Base-by-base conservation (phyloP, 2,888 invertebrate genomes). In the Ochropacha duplaris region DNA sequence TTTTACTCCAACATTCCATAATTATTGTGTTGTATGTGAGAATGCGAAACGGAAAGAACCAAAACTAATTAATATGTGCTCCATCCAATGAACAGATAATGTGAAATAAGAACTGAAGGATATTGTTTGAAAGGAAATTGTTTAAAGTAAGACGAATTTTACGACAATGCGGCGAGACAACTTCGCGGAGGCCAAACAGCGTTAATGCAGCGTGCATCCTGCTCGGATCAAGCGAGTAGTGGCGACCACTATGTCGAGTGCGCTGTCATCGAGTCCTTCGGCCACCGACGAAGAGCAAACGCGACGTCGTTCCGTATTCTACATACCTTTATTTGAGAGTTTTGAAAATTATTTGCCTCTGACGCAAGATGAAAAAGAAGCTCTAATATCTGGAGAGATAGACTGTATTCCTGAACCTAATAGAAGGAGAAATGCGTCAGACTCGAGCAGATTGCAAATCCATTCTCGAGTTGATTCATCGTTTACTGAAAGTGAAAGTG, bases 281-380 rank as follows among this genome's bases (percentile, higher is more conserved):
- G 75, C 77, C 84, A 77, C 75, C 78, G 86, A 81, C 77, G 93
- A 94, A 74, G 94, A 94, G 56, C 87, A 92, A 66, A 80, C 92
- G 64, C 92, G 95, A 54, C 93, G 96, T 61, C 94, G 96, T 64
- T 96, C 96, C 54, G 95, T 96, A 66, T 96, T 96, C 86, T 96
- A 96, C 87, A 95, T 96, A 66, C 95, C 96, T 66, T 88, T 96
- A 69, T 94, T 94, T 60, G 94, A 94, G 66, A 94, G 94, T 71
- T 94, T 94, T 69, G 92, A 91, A 56, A 94, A 94, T 77, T 94
- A 94, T 74, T 87, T 94, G 54, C 94, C 94, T 26, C 89, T 94
- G 57, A 88, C 92, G 26, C 79, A 85, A 57, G 89, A 90, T 76
- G 92, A 93, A 79, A 90, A 86, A 62, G 90, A 92, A 67, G 92